These are phyloP conservation scores for Mandrillus leucophaeus DNA, from an alignment of 2,113 vertebrate species.

Conservation along the genomic window DNA sequence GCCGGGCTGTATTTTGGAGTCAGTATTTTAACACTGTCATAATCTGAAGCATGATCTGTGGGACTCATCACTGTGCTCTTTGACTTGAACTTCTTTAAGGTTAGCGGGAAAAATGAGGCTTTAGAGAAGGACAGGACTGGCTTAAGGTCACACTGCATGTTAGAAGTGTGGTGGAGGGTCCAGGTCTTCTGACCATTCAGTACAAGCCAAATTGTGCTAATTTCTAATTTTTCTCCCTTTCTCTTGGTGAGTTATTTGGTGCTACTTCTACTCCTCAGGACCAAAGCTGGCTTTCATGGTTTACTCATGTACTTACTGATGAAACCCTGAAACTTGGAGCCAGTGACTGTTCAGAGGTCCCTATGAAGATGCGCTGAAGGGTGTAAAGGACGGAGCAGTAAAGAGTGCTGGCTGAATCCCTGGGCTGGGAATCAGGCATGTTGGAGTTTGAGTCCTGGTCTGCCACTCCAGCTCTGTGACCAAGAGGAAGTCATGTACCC, in stretches of 20 bases:
- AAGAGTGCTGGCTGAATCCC: neutral
- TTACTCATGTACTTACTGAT: neutral
- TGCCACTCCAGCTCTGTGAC: neutral
- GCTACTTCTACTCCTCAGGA: neutral
- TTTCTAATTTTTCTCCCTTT: neutral
- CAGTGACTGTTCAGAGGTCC: neutral
- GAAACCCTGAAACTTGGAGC: neutral
- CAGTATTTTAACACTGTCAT: rapidly evolving
- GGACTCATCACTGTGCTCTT: no score
- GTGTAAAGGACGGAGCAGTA: neutral
- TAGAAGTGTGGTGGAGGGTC: neutral
- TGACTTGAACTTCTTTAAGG: neutral
- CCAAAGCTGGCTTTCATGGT: neutral
- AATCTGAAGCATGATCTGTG: rapidly evolving
- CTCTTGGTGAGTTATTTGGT: neutral
- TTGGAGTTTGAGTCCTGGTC: no score
- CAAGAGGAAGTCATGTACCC: neutral
- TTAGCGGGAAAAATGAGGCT: neutral
- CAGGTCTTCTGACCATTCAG: neutral
- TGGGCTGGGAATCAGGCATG: neutral
- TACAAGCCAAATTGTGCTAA: rapidly evolving
- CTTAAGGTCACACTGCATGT: neutral
- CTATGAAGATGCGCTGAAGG: rapidly evolving
- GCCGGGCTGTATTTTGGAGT: neutral
- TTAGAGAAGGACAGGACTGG: neutral